A percentile compares a stretch with the other conserved stretches of the same genome.
Conservation (phyloP, 1,140 invertebrate genomes). For the Idris sp. region DNA sequence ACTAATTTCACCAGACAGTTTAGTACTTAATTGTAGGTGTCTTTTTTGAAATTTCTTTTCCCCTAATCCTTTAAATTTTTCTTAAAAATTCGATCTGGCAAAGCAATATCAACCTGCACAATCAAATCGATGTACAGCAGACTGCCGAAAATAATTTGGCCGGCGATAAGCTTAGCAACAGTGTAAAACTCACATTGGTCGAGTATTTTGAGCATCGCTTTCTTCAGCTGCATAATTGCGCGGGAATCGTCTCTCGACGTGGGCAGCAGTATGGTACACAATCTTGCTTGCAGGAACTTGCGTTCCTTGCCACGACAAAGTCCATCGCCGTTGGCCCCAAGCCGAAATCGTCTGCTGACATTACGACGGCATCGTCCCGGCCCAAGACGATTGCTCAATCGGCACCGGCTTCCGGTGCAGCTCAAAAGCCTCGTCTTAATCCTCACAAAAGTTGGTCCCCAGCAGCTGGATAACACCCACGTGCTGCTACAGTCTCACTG, state of each 20-base stretch:
- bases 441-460: too few species aligned
- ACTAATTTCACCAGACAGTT: too few species aligned
- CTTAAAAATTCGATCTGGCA: too few species aligned
- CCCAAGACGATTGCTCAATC: constrained; percentile 31
- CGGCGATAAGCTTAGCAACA: too few species aligned
- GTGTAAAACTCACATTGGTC: constrained; percentile 70
- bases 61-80: too few species aligned
- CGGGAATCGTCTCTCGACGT: constrained; percentile 49
- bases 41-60: too few species aligned
- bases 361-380: constrained; percentile 29
- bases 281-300: constrained; percentile 17
- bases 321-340: constrained; percentile 32
- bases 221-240: constrained; percentile 74
- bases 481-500: too few species aligned
- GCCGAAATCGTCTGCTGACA: constrained; percentile 4
- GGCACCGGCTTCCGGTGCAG: constrained; percentile 23
- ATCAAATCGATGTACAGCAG: too few species aligned
- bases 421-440: too few species aligned
- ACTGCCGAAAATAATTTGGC: too few species aligned
- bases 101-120: too few species aligned
- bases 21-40: too few species aligned
- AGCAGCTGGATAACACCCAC: constrained; percentile 67
- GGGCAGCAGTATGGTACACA: constrained; percentile 33
- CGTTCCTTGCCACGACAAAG: constrained; percentile 26
- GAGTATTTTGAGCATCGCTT: constrained; percentile 75